phyloP scores from a whole-genome alignment of 1,140 invertebrate genomes.

The Hestina assimilis region DNA sequence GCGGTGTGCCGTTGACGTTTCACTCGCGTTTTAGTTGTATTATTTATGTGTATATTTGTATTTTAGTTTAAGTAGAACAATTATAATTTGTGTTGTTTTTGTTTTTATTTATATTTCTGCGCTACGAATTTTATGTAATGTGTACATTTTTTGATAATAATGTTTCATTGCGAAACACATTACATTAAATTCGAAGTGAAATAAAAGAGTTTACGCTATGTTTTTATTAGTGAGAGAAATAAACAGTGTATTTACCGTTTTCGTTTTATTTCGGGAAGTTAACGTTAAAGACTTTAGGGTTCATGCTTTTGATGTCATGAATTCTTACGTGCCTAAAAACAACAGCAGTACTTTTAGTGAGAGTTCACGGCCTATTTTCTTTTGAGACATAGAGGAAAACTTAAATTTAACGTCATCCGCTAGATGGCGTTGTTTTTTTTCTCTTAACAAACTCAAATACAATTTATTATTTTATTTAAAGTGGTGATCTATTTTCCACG shows the following conservation, averaged over 20 bases:
- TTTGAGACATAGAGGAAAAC: too few species aligned
- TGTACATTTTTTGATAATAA: background rate
- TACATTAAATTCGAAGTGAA: conserved; percentile 5
- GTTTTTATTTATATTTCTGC: conserved; percentile 14
- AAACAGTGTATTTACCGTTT: conserved; percentile 28
- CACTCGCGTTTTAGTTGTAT: background rate
- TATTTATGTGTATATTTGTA: conserved; percentile 17
- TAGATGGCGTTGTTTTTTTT: too few species aligned
- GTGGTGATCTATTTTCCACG: too few species aligned
- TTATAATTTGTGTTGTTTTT: conserved; percentile 18
- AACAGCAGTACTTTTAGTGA: too few species aligned
- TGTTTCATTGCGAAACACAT: background rate
- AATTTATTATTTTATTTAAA: too few species aligned
- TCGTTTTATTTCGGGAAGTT: conserved; percentile 35
- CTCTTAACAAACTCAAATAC: too few species aligned
- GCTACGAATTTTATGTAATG: conserved; percentile 7
- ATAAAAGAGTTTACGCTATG: conserved; percentile 20
- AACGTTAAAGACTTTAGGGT: conserved; percentile 13
- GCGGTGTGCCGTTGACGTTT: background rate
- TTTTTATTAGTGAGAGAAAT: conserved; percentile 27
- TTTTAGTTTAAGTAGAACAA: conserved; percentile 19
- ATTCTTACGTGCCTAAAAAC: too few species aligned
- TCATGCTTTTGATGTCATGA: too few species aligned
- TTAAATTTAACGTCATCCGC: too few species aligned
- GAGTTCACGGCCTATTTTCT: too few species aligned